A percentile compares a stretch with the other conserved stretches of the same genome.
These are phyloP conservation scores for Aurelia coerulea DNA, from an alignment of 30 jellyfish, hydroid and myxozoan species.

Conservation along the genomic window DNA sequence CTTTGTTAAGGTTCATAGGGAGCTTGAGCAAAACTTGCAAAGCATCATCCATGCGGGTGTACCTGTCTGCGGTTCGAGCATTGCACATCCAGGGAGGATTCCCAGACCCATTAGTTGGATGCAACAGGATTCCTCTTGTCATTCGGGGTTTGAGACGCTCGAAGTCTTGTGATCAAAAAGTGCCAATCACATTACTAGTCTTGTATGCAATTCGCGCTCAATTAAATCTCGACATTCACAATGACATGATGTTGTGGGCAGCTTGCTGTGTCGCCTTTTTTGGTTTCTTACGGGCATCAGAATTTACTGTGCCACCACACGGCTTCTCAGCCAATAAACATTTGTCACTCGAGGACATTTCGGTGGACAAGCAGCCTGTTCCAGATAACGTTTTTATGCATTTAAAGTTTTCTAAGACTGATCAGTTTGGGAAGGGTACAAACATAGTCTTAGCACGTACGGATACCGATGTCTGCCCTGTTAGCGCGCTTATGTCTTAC, in stretches of 20 bases:
- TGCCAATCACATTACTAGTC: constrained; percentile 26
- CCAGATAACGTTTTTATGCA: neutral
- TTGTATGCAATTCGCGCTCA: neutral
- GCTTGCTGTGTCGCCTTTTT: constrained; percentile 42
- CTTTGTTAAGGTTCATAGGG: constrained; percentile 18
- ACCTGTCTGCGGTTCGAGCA: constrained; percentile 38
- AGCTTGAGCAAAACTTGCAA: neutral
- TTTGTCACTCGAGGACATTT: neutral
- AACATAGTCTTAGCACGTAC: too few species aligned
- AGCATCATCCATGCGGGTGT: constrained; percentile 32
- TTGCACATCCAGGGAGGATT: constrained; percentile 25
- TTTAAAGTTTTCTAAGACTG: constrained; percentile 14
- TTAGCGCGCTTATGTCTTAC: too few species aligned
- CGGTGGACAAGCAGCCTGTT: constrained; percentile 6
- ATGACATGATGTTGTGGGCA: constrained; percentile 45
- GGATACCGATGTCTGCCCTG: too few species aligned
- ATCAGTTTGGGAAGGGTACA: constrained; percentile 22
- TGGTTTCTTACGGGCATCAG: constrained; percentile 25
- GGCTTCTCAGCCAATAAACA: neutral
- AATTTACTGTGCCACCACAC: constrained; percentile 10
- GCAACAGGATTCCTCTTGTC: too few species aligned
- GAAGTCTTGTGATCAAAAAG: neutral
- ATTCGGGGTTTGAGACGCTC: constrained; percentile 18
- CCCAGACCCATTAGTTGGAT: constrained; percentile 22
- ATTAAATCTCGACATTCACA: neutral